phyloP scores from a whole-genome alignment of 2,113 vertebrate genomes.

The Hemiscyllium ocellatum region DNA sequence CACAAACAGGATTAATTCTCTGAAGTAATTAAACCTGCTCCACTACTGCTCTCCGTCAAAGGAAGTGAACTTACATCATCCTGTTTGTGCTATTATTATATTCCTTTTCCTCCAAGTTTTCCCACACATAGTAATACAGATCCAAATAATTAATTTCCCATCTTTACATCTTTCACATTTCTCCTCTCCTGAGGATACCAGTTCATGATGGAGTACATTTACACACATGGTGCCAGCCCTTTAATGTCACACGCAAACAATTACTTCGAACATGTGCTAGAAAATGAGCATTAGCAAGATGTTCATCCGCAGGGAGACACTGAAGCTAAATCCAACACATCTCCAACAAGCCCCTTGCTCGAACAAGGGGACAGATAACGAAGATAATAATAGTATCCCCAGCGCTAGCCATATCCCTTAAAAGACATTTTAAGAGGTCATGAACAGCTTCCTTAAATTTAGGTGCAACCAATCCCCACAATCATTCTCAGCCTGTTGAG shows the following conservation, averaged over 20 bases:
- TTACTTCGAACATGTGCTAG: neutral
- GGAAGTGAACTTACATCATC: neutral
- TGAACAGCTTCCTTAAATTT: neutral
- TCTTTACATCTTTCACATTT: neutral
- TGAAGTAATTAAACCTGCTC: slow-evolving; percentile 10
- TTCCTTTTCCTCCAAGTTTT: neutral
- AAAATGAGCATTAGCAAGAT: neutral
- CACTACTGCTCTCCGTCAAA: neutral
- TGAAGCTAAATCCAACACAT: neutral
- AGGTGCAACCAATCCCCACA: neutral
- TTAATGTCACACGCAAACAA: neutral
- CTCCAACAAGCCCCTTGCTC: neutral
- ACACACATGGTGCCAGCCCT: neutral
- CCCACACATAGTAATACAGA: neutral
- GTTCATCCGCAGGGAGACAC: neutral
- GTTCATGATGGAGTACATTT: neutral
- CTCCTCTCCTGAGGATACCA: neutral
- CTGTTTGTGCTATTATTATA: neutral
- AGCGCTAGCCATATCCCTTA: neutral
- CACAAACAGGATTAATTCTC: neutral
- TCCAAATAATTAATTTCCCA: neutral
- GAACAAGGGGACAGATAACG: neutral
- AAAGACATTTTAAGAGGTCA: neutral
- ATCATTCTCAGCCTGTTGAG: neutral
- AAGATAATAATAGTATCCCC: neutral